These are phyloP conservation scores for Haemorhous mexicanus DNA, from an alignment of 2,113 vertebrate species.

Conservation along the genomic window DNA sequence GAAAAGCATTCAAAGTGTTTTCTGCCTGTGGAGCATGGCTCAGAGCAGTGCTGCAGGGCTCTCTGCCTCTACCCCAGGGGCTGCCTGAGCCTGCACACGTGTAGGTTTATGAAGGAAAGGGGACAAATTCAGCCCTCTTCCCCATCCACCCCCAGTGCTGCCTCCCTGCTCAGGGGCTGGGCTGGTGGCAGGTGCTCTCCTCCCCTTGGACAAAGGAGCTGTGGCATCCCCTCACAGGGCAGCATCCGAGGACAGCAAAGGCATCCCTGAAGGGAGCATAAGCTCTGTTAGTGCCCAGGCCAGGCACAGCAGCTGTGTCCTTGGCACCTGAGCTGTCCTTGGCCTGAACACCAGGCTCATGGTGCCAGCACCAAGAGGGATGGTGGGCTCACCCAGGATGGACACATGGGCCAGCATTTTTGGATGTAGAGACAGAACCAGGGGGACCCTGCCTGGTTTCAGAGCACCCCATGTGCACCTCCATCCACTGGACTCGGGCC, in stretches of 20 bases:
- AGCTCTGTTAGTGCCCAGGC: not conserved
- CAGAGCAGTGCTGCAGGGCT: not conserved
- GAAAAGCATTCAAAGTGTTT: not conserved
- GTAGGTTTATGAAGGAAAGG: not conserved
- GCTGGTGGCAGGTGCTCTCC: not conserved
- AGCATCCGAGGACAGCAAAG: not conserved
- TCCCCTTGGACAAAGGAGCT: not conserved
- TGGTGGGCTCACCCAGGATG: not conserved
- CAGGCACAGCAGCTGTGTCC: slow-evolving; percentile 15
- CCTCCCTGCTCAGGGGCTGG: not conserved
- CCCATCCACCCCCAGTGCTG: not conserved
- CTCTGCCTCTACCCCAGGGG: not conserved
- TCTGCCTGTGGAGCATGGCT: not conserved
- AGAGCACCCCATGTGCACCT: not conserved
- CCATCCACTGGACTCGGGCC: rapidly evolving
- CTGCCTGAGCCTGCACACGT: not conserved
- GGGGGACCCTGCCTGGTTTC: not conserved
- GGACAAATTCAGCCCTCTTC: not conserved
- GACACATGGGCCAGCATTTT: not conserved
- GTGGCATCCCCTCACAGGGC: not conserved
- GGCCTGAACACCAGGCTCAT: rapidly evolving
- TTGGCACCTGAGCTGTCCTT: not conserved
- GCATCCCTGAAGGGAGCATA: not conserved
- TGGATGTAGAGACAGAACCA: not conserved
- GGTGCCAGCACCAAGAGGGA: not conserved